Evolutionary conservation across 2,113 vertebrate genomes (phyloP), one percentile per base, ranked within the genome.

Genomic region (Eclectus roratus): DNA sequence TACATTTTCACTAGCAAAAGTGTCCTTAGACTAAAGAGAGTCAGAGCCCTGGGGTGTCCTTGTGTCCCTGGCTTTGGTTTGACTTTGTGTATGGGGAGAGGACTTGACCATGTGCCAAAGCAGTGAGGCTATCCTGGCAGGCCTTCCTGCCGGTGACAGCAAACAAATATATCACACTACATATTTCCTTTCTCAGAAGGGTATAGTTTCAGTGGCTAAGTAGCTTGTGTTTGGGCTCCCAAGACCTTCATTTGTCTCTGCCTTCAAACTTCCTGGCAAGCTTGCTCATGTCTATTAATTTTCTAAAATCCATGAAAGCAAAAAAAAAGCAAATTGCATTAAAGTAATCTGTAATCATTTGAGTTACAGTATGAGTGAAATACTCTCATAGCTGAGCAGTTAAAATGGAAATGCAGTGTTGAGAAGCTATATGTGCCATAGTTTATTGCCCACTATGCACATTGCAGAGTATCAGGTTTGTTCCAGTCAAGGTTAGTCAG

Each of bases 321-420:
- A 89, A 79, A 89, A 80, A 65, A 60, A 72, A 89, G 71, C 80
- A 97, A 96, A 95, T 97, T 97, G 76, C 95, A 96, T 97, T 97
- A 97, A 96, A 96, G 94, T 94, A 88, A 97, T 97, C 81, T 96
- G 92, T 97, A 97, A 97, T 95, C 82, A 93, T 97, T 97, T 94
- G 87, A 93, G 96, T 94, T 96, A 93, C 85, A 58, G 23, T 93
- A 56, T 95, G 89, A 97, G 73, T 91, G 95, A 96, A 96, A 96
- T 95, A 80, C 85, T 97, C 77, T 92, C 55, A 46, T 81, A 96
- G 92, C 85, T 49, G 68, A 93, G 93, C 89, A 94, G 91, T 95
- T 96, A 93, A 96, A 95, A 97, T 96, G 93, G 95, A 95, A 94
- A 96, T 92, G 71, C 66, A 68, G 49, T 56, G 49, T 81, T 90